Evolutionary conservation across 2,888 invertebrate species (phyloP), one percentile per base, ranked within the genome.

Genomic region (Alentia gelatinosa): DNA sequence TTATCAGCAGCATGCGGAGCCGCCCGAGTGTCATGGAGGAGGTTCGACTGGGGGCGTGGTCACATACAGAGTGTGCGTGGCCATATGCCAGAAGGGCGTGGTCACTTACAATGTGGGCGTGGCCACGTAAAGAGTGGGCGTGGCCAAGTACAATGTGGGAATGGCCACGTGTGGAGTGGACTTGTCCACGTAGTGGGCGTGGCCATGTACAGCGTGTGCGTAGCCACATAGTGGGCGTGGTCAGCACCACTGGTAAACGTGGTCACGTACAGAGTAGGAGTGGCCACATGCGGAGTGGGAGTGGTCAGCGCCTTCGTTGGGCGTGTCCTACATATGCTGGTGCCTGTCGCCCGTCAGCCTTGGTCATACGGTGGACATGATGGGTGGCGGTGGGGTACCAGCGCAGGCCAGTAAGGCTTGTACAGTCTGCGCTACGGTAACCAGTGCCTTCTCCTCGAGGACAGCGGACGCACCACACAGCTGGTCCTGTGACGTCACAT

Each of bases 391-490:
- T 37, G 47, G 30, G 47, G 33, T n/a, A 40, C 56, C 33, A 0
- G 40, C 63, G 0, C 50, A 92, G 92, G 94, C 94, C 88, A 98
- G 97, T 26, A 98, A 96, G 96, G 98, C 98, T 0, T 97, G 97
- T 35, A 98, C 98, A 0, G 98, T 98, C 92, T 98, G 97, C 88
- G 98, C 98, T 37, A 98, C 97, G 95, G 98, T 98, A 0, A 98
- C 98, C 23, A 98, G 97, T 0, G 98, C 95, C 83, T 94, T 98
- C 91, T 98, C 98, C 96, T 98, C 98, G 79, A 99, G 97, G n/a
- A 99, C 98, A 96, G 98, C 98, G 50, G 98, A 98, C 56, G 98
- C 97, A 96, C 98, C 98, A 96, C 98, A 98, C 95, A 98, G 97
- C 94, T 98, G 97, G 96, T 98, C 98, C 98, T 98, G 97, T 35